Percentiles rank a stretch among this genome's conserved stretches.
Evolutionary conservation across 2,888 invertebrate species (phyloP).

Genomic region (Athrips mouffetella): DNA sequence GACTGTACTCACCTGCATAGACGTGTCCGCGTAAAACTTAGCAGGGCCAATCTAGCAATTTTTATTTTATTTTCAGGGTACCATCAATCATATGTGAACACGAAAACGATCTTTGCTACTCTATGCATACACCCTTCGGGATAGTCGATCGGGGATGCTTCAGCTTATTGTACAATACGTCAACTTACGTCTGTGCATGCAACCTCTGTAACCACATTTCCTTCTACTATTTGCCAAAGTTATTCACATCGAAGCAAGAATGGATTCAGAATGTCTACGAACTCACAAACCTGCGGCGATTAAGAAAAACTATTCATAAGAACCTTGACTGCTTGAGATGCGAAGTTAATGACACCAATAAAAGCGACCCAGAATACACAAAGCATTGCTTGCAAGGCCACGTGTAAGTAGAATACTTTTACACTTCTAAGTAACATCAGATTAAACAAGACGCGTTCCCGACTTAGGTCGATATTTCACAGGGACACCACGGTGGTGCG

Average conservation of each 20-base stretch:
- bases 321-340: conserved; percentile 60
- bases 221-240: conserved; percentile 55
- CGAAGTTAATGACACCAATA: conserved; percentile 42
- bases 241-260: conserved; percentile 46
- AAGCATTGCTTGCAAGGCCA: conserved; percentile 60
- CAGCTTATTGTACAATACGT: conserved; percentile 47
- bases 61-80: conserved; percentile 40
- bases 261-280: conserved; percentile 60
- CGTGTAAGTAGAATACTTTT: conserved; percentile 41
- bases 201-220: conserved; percentile 63
- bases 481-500: too few relatives aligned
- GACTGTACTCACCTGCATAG: too few relatives aligned
- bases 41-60: not conserved
- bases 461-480: too few relatives aligned
- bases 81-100: conserved; percentile 43
- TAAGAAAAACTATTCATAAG: conserved; percentile 51
- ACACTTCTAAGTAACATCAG: too few relatives aligned
- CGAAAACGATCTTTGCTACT: conserved; percentile 55
- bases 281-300: conserved; percentile 46
- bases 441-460: too few relatives aligned
- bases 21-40: not conserved
- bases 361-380: conserved; percentile 34
- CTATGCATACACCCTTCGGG: conserved; percentile 62
- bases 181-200: conserved; percentile 58
- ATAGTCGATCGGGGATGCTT: conserved; percentile 59